A percentile compares a stretch with the other conserved stretches of the same genome.
These are phyloP conservation scores for Cottus gobio DNA, from an alignment of 2,113 vertebrate genomes.

Conservation along the genomic window DNA sequence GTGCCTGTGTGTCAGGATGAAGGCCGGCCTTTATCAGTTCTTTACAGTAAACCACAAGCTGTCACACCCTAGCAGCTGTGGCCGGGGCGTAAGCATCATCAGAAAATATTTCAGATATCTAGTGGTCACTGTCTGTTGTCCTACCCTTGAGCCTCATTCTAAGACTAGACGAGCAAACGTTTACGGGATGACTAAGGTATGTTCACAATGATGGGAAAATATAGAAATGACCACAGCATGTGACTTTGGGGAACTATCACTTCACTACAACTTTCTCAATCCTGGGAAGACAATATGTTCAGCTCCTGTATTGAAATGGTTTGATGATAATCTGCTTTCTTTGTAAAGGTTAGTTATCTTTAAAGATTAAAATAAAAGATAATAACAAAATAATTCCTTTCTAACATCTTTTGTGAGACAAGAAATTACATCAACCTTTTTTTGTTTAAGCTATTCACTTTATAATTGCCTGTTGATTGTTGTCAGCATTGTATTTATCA, in stretches of 20 bases:
- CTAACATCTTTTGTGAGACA: neutral
- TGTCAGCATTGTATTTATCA: constrained; percentile 40
- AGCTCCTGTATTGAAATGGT: neutral
- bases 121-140: constrained; percentile 53
- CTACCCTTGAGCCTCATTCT: constrained; percentile 57
- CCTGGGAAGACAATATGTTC: neutral
- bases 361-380: neutral
- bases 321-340: neutral
- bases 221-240: constrained; percentile 13
- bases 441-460: neutral
- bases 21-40: constrained; percentile 64
- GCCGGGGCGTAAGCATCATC: constrained; percentile 59
- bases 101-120: constrained; percentile 69
- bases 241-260: constrained; percentile 34
- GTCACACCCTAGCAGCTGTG: constrained; percentile 75
- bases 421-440: neutral
- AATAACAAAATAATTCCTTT: neutral
- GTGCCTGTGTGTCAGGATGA: constrained; percentile 78
- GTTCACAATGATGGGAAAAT: constrained; percentile 54
- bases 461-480: constrained; percentile 25
- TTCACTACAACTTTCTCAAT: constrained; percentile 35
- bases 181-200: constrained; percentile 53
- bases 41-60: constrained; percentile 75
- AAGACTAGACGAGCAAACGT: constrained; percentile 22
- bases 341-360: neutral